Evolutionary conservation across 92 coral and sea anemone species (phyloP).

Genomic region (Umimayanthus kanabou): DNA sequence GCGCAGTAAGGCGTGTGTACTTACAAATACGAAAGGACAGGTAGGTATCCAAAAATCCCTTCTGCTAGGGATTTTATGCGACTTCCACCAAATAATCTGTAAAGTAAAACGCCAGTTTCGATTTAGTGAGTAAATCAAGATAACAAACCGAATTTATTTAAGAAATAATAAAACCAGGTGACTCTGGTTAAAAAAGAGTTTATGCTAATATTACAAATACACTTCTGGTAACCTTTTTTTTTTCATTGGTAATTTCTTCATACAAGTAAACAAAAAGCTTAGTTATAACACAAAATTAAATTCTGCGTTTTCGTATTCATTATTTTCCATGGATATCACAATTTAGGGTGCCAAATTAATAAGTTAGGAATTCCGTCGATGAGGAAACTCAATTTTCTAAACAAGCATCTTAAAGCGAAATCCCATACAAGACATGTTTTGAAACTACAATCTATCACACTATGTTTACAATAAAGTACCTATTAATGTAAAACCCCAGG

Average conservation of each 20-base stretch:
- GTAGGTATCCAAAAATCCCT: neutral
- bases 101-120: neutral
- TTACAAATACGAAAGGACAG: constrained; percentile 14
- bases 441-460: no score
- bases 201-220: no score
- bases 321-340: no score
- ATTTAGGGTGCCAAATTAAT: no score
- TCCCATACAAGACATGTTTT: neutral
- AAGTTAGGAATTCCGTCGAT: no score
- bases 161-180: no score
- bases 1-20: neutral
- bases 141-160: no score
- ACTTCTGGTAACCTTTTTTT: neutral
- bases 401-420: neutral
- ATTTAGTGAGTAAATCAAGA: neutral
- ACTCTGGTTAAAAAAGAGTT: no score
- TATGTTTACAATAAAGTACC: no score
- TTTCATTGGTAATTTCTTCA: neutral
- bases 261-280: neutral
- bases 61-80: constrained; percentile 5
- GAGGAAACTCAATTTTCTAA: no score
- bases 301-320: neutral
- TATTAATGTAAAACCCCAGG: no score
- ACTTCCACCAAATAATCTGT: neutral
- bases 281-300: neutral